phyloP scores from a whole-genome alignment of 2,888 invertebrate species.

The Mesochorus sp. region DNA sequence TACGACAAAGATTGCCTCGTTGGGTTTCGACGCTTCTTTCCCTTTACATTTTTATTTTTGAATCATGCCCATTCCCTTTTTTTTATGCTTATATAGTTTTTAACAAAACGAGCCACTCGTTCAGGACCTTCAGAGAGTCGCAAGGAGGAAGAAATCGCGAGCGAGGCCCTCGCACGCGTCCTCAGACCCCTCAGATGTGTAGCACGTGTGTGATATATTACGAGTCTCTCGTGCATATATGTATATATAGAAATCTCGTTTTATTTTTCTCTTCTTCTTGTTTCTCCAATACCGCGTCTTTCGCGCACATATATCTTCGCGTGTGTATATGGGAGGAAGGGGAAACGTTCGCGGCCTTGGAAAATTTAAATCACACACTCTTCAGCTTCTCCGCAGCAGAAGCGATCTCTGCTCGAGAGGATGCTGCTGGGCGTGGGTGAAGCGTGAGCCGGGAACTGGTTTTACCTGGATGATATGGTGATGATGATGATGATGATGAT shows the following conservation, averaged over 20 bases:
- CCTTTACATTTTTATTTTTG: conserved; percentile 32
- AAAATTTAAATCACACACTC: conserved; percentile 67
- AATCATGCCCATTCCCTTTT: no score
- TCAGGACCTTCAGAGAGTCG: conserved; percentile 27
- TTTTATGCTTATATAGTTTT: neutral
- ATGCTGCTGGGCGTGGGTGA: conserved; percentile 62
- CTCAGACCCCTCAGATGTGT: conserved; percentile 60
- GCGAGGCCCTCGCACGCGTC: conserved; percentile 52
- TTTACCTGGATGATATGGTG: conserved; percentile 55
- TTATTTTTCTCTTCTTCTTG: conserved; percentile 40
- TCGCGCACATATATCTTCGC: neutral
- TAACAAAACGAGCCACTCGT: conserved; percentile 15
- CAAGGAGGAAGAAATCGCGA: conserved; percentile 31
- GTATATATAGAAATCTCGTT: no score
- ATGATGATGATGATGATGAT: conserved; percentile 37
- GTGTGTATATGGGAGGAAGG: neutral
- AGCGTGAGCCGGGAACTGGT: conserved; percentile 60
- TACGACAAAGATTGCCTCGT: conserved; percentile 38
- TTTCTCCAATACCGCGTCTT: conserved; percentile 23
- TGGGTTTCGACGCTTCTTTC: conserved; percentile 17
- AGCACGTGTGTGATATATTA: conserved; percentile 59
- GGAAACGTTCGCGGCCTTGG: conserved; percentile 61
- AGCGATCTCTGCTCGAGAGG: neutral
- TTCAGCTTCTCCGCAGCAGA: conserved; percentile 16
- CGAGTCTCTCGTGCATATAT: conserved; percentile 10